Conservation (phyloP, 2,113 vertebrate species). For the Erythrocercus mccallii region DNA sequence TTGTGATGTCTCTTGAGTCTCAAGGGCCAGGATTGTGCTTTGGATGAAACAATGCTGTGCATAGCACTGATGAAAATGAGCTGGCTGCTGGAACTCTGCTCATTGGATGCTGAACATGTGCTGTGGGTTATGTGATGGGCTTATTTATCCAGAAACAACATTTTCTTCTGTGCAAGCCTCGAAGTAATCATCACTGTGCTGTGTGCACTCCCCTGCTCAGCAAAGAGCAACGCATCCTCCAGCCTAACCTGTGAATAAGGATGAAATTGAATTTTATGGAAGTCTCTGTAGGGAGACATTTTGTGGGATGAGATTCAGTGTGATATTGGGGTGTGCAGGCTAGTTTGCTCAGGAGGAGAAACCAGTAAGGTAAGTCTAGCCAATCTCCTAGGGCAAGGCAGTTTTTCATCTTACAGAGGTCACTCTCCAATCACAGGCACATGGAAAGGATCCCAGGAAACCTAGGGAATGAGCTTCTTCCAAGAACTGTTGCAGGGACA, state of each 20-base stretch:
- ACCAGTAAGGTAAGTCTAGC: background rate
- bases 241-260: background rate
- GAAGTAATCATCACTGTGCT: background rate
- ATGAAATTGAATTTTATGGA: background rate
- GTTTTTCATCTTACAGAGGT: background rate
- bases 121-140: background rate
- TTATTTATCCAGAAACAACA: background rate
- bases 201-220: background rate
- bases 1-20: rapidly evolving
- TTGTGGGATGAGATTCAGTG: background rate
- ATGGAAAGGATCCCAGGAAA: background rate
- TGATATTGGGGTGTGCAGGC: background rate
- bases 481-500: background rate
- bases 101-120: background rate
- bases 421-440: background rate
- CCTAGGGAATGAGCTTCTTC: background rate
- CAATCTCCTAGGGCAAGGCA: background rate
- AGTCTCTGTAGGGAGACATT: background rate
- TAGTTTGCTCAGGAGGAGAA: background rate
- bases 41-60: background rate
- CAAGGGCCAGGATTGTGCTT: background rate
- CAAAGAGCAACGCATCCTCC: background rate
- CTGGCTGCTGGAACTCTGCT: background rate
- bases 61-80: background rate
- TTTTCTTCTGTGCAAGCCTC: background rate